Percentiles rank a stretch among this genome's conserved stretches.
These are phyloP conservation scores for Ormyrus labotus DNA, from an alignment of 2,888 invertebrate genomes.

Conservation along the genomic window DNA sequence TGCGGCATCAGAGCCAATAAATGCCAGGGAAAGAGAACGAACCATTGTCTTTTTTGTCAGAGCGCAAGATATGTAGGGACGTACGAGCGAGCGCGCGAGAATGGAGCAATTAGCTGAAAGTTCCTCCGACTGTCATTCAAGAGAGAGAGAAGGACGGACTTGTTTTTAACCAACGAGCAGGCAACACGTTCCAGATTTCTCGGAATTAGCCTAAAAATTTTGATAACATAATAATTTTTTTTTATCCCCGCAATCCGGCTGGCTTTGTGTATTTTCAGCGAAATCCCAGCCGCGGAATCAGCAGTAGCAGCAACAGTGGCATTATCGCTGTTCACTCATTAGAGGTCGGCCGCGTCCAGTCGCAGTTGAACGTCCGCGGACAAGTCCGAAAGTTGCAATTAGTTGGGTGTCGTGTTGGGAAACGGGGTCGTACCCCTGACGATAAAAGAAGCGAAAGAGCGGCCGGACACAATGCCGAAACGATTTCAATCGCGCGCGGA, in stretches of 20 bases:
- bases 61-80: slow-evolving; percentile 20
- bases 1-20: slow-evolving; percentile 20
- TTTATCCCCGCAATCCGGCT: neutral
- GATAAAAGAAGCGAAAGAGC: slow-evolving; percentile 60
- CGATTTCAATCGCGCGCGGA: slow-evolving; percentile 61
- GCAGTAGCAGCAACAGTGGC: neutral
- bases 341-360: slow-evolving; percentile 11
- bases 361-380: slow-evolving; percentile 15
- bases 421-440: slow-evolving; percentile 54
- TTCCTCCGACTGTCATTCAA: slow-evolving; percentile 26
- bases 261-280: neutral
- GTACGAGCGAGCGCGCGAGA: slow-evolving; percentile 12
- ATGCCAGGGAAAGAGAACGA: slow-evolving; percentile 20
- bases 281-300: neutral
- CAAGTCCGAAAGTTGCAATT: slow-evolving; percentile 57
- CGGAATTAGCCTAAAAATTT: neutral
- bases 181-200: neutral
- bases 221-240: neutral
- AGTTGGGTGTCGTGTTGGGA: slow-evolving; percentile 55
- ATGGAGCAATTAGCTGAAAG: slow-evolving; percentile 40
- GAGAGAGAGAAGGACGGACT: slow-evolving; percentile 20
- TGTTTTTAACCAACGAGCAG: neutral
- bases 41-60: slow-evolving; percentile 41
- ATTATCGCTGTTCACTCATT: slow-evolving; percentile 24
- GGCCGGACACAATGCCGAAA: slow-evolving; percentile 61